Evolutionary conservation across 1,140 invertebrate genomes (phyloP), one percentile per base, ranked within the genome.

Genomic region (Xylocopa sonorina): DNA sequence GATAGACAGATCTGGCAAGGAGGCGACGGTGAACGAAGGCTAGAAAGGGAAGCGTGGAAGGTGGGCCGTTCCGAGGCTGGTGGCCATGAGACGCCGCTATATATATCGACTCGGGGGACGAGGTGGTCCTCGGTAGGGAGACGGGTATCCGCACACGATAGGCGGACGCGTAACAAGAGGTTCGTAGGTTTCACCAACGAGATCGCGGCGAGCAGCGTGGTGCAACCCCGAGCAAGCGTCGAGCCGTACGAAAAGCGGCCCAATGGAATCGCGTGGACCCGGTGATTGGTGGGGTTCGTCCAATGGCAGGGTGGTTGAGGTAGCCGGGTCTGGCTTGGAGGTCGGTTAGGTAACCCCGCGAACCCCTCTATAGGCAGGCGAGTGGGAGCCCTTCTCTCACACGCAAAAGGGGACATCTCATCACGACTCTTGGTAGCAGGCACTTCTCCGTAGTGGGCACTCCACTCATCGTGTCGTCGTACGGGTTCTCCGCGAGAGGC

Each of bases 361-460:
- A 50, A 32, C 78, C 50, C 74, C 73, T 53, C 66, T 41, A 55
- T 53, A 57, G 75, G 57, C 53, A 27, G 34, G 69, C 73, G 84
- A 86, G 81, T 79, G 83, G 86, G 84, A 89, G 87, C 86, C 84
- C 89, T 89, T 89, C 89, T 90, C 88, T 89, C 90, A 90, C 88
- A 91, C 87, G 90, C 90, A 90, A 91, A 91, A 91, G 90, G 90
- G 90, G 89, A 91, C 91, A 91, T 91, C 91, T 91, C 91, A 91
- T 91, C 90, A 90, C 89, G 89, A 91, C 88, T 92, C 90, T 92
- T 92, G 90, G 89, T 91, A 91, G 87, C 90, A 91, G 90, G 89
- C 91, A 92, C 90, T 92, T 92, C 90, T 92, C 89, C 88, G 90
- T 91, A 92, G 91, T 91, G 90, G 91, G 91, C 85, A 91, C 91